Evolutionary conservation across 2,113 vertebrate species (phyloP), one percentile per base, ranked within the genome.

Genomic region (Chaenogobius annularis): DNA sequence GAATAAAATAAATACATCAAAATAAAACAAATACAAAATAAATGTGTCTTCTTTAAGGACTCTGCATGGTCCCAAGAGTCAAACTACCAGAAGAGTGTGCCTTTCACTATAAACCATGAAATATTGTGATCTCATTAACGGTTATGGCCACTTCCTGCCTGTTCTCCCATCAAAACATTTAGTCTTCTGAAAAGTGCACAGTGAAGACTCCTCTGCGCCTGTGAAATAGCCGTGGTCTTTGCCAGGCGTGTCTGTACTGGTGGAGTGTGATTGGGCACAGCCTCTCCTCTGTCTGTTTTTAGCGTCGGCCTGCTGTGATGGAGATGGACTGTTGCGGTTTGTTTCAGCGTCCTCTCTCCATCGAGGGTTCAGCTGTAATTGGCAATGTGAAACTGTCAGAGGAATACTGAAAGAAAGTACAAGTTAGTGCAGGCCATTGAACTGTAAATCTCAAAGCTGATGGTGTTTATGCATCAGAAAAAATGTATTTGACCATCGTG

Each of bases 341-440:
- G 65, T 81, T 74, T 74, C 14, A 8, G 1, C 26, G 71, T 75
- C 48, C 76, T 75, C 56, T 35, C 54, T 69, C 68, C 55, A 47
- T 48, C 0, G 17, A 35, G 47, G 74, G 66, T 64, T 23, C 73
- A 52, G 78, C 47, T 12, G 52, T 79, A 85, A 84, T 83, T 87
- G 75, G 67, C 77, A 76, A 62, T 72, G 58, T 68, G 59, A 68
- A 63, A 47, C 78, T 81, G 70, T 71, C 69, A 77, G 58, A 31
- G 43, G 84, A 82, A 82, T 44, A 69, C 66, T 79, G 2, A 70
- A 69, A 76, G 69, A 65, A 66, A 3, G 2, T 10, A 23, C 72
- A 73, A 75, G 62, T 74, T 44, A 11, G 61, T 15, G 7, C 56
- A 65, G 68, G 52, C 20, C 35, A 52, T 71, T 37, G 68, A 66